Base-by-base conservation (phyloP, 2,797 vertebrate genomes). In the Scarus forsteni region DNA sequence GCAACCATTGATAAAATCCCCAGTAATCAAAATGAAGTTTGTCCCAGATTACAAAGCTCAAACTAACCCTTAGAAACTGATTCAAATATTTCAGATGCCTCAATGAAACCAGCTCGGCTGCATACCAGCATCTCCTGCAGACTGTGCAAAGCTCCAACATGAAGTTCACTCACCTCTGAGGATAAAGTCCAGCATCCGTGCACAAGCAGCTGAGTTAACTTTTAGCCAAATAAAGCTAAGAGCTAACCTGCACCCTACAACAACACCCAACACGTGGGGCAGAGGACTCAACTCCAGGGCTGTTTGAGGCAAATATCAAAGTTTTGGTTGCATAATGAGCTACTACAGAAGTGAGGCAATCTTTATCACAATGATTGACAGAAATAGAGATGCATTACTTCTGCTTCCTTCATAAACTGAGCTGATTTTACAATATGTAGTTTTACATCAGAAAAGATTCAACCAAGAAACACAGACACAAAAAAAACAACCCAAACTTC, bases 171-270 rank as follows among this genome's bases (percentile, higher is more conserved):
- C 11, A 27, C 3, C 43, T 48, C 27, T 3, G 36, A 7, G 60
- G 45, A 5, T 70, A 65, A 77, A 87, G 85, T 88, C 69, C 46
- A 46, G 12, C 0, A 14, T 36, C 27, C 39, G 9, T 70, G 27
- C 53, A 61, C 18, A 61, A 11, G 38, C 7, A 1, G 27, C 27
- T 1, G 5, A 58, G 73, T 74, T 76, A 75, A 83, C 56, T 7
- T 73, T 79, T 81, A 73, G 75, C 70, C 50, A 58, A 43, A 3
- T 13, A 13, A 1, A 27, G 18, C 55, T 12, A 36, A 34, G 60
- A 10, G 18, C 58, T 42, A 49, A 42, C 39, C 56, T 27, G 15
- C n/a, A 45, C 19, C 48, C 5, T 13, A 52, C 27, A 38, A 12
- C 10, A 18, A 38, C 42, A 11, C 6, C 16, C 3, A 2, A 15